Conservation (phyloP, 2,797 vertebrate species). For the Sebastes kiyomatsui region DNA sequence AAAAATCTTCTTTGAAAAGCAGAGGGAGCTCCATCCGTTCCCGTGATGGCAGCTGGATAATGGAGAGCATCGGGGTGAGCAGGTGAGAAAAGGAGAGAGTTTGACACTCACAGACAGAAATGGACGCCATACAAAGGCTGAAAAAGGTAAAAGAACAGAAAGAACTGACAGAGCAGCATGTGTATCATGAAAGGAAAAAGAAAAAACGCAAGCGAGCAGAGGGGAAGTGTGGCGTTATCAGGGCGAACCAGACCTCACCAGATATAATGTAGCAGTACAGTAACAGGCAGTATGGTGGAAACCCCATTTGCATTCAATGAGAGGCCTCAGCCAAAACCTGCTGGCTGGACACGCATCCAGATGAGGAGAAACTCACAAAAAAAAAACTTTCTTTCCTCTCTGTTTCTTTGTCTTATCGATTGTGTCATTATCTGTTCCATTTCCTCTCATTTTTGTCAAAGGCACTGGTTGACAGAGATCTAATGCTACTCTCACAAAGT, state of each 20-base stretch:
- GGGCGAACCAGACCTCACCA: constrained; percentile 42
- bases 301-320: constrained; percentile 71
- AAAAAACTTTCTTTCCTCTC: background rate
- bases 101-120: constrained; percentile 15
- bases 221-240: constrained; percentile 56
- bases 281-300: constrained; percentile 29
- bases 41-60: constrained; percentile 19
- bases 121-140: constrained; percentile 17
- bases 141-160: constrained; percentile 35
- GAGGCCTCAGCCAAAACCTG: constrained; percentile 46
- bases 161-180: constrained; percentile 23
- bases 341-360: constrained; percentile 50
- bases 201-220: constrained; percentile 1
- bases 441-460: background rate
- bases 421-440: background rate
- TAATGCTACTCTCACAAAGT: background rate
- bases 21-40: background rate
- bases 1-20: constrained; percentile 5
- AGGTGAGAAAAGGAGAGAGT: background rate
- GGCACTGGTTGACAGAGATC: background rate
- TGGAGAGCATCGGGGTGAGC: constrained; percentile 9
- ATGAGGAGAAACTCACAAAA: constrained; percentile 32
- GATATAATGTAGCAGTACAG: constrained; percentile 35
- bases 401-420: background rate
- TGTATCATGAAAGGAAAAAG: constrained; percentile 14